phyloP scores from a whole-genome alignment of 1,140 invertebrate species.

The Ips nitidus region DNA sequence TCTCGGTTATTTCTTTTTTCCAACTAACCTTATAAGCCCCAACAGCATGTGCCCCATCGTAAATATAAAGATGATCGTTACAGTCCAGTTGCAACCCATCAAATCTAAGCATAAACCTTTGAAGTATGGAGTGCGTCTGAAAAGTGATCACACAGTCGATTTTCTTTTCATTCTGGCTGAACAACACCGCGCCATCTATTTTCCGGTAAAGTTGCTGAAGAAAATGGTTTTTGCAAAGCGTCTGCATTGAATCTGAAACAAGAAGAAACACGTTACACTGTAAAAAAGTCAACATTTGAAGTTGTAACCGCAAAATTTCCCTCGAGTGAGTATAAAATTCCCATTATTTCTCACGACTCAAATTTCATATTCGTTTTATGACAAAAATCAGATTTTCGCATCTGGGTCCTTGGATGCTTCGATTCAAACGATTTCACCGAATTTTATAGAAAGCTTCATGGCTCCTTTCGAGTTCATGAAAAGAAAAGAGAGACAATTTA shows the following conservation, averaged over 20 bases:
- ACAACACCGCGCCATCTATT: slow-evolving; percentile 86
- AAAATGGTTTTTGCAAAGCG: slow-evolving; percentile 84
- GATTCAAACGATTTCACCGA: neutral
- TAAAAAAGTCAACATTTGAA: neutral
- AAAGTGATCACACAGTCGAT: slow-evolving; percentile 90
- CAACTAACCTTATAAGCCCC: slow-evolving; percentile 77
- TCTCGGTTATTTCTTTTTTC: too few relatives aligned
- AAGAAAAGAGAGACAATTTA: neutral
- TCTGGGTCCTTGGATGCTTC: neutral
- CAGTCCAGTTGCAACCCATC: slow-evolving; percentile 80
- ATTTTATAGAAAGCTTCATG: neutral
- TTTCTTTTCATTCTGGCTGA: slow-evolving; percentile 84
- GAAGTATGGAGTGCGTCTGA: slow-evolving; percentile 89
- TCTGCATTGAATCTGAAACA: slow-evolving; percentile 81
- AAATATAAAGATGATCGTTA: slow-evolving; percentile 91
- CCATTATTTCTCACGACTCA: neutral
- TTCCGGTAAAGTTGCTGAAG: slow-evolving; percentile 83
- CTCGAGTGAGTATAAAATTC: neutral
- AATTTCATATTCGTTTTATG: neutral
- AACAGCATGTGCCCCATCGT: slow-evolving; percentile 87
- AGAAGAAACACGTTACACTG: slow-evolving; percentile 41
- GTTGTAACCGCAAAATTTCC: too few relatives aligned
- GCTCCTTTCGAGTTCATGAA: neutral
- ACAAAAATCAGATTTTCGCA: neutral
- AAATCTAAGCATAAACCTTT: slow-evolving; percentile 91